Base-by-base conservation (phyloP, 1,140 invertebrate species). In the Elymnias hypermnestra region DNA sequence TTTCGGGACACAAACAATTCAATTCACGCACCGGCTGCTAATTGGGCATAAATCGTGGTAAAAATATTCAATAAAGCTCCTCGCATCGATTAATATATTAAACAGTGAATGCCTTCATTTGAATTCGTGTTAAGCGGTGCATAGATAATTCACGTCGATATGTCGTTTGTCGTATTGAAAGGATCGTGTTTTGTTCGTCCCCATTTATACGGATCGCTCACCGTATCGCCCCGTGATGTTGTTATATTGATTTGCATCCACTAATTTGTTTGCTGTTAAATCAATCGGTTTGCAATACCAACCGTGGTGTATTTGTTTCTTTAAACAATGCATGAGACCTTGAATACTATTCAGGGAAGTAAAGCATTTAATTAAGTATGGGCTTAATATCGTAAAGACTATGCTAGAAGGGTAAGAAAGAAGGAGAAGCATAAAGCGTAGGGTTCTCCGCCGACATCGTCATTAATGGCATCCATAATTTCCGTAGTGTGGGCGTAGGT, bases 41-140 rank as follows among this genome's bases (percentile, higher is more conserved):
- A 83, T 83, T 83, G 79, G 69, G 68, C 61, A 77, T 81, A 82
- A 82, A 77, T 82, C 69, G 75, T 74, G 61, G 63, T 79, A 75
- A 71, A 83, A 78, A 83, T 77, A 79, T 78, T 79, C 70, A 82
- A 83, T 83, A 72, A n/a, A 82, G 68, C 64, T 64, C 63, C 75
- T 72, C 71, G 66, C 64, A 70, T 78, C 78, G 72, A 78, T 79
- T 77, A 77, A 71, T 75, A 76, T 76, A 74, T 71, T 74, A 69
- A 72, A 69, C 56, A 60, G 48, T 58, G 65, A 68, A 77, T 76
- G 64, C 67, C 66, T 73, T 72, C 65, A 79, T 83, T 76, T 69
- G 67, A 72, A 76, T 83, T 58, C 63, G 63, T 66, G 69, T 58
- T 63, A 59, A 73, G 48, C 63, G 65, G 56, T 42, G 75, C 77